Base-by-base conservation (phyloP, 2,888 invertebrate genomes). In the Drosophila emarginata region DNA sequence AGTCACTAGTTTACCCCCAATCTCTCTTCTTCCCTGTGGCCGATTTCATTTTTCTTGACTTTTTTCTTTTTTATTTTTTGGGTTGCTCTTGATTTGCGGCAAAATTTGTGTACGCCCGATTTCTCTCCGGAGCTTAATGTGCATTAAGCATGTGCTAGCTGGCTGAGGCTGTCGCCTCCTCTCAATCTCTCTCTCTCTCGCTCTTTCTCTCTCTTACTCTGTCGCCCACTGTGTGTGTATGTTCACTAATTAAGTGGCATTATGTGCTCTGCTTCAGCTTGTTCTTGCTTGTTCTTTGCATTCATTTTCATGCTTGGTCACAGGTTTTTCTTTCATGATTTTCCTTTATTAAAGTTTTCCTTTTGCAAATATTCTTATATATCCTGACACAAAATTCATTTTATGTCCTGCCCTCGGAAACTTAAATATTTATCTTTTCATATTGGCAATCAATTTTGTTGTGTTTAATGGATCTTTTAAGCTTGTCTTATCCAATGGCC, bases 51-150 rank as follows among this genome's bases (percentile, higher is more conserved):
- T 67, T 72, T 61, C 58, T 52, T 56, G 69, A 57, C 61, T 54
- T 67, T 71, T 67, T 32, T 32, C 5, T 28, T 32, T 32, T 32
- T 7, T 11, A 9, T 67, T 64, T 21, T 67, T 64, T 21, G 45
- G 53, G 62, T 65, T 67, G 56, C 72, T 72, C 70, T 72, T 74
- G 74, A 71, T 73, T 78, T 78, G 76, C 72, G 72, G 83, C 69
- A 58, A 75, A 65, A 67, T 82, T 74, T 66, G 70, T 61, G 39
- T 66, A 51, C 57, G 52, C 60, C 52, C 64, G 64, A 70, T 68
- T 70, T 67, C 60, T 62, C 54, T 37, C n/a, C 51, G 15, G 74
- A 4, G 50, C 60, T 66, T 66, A 66, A 71, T 52, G 56, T 57
- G 57, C 67, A 71, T 73, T 60, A 60, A 71, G 66, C 59, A 60